These are phyloP conservation scores for Paelopatides confundens DNA, from an alignment of 53 echinoderm and acorn worm species.

Conservation along the genomic window DNA sequence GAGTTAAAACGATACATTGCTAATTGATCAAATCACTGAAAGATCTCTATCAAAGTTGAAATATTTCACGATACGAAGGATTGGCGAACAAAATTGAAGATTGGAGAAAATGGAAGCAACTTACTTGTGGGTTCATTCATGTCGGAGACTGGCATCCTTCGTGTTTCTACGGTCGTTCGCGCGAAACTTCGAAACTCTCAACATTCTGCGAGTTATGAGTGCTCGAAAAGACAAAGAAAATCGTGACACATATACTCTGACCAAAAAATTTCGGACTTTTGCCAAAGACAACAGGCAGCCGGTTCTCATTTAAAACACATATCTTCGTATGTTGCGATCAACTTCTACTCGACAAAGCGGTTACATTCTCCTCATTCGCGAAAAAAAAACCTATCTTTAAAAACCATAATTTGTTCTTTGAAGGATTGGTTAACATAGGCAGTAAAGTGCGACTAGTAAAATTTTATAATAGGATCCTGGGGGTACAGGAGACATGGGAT, in stretches of 20 bases:
- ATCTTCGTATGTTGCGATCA: not conserved
- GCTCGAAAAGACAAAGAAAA: conserved; percentile 54
- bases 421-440: conserved; percentile 56
- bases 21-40: conserved; percentile 18
- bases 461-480: conserved; percentile 56
- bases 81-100: conserved; percentile 41
- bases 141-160: conserved; percentile 37
- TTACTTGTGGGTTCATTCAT: conserved; percentile 39
- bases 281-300: conserved; percentile 52
- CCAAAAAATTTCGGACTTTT: conserved; percentile 54
- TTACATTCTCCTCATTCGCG: conserved; percentile 8
- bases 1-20: conserved; percentile 6
- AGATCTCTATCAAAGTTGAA: conserved; percentile 14
- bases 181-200: conserved; percentile 45
- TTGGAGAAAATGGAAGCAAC: conserved; percentile 44
- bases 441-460: conserved; percentile 55
- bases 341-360: conserved; percentile 26
- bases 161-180: conserved; percentile 54
- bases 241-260: conserved; percentile 51
- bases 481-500: conserved; percentile 49
- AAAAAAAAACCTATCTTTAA: conserved; percentile 26
- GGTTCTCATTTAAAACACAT: conserved; percentile 45
- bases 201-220: conserved; percentile 55
- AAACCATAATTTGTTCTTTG: conserved; percentile 54
- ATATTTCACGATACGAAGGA: not conserved